A percentile compares a stretch with the other conserved stretches of the same genome.
Evolutionary conservation across 2,888 invertebrate species (phyloP).

Genomic region (Carpatolechia fugitivella): DNA sequence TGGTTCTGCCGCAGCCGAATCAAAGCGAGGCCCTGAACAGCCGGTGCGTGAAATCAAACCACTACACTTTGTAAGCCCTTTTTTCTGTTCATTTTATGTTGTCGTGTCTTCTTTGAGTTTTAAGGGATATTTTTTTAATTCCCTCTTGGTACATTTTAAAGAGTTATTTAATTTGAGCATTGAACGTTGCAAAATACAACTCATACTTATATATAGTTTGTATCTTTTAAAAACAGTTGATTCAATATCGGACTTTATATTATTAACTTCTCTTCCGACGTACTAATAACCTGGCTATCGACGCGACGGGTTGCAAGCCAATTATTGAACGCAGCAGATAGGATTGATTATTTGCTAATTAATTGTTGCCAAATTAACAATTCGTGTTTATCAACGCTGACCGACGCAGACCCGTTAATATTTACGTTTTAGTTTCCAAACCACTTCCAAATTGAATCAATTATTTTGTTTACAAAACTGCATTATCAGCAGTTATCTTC

Average conservation of each 20-base stretch:
- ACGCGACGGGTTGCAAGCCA: too few relatives aligned
- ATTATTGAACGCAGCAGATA: background rate
- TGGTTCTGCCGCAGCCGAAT: conserved; percentile 36
- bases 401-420: conserved; percentile 26
- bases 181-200: too few relatives aligned
- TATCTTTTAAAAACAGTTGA: too few relatives aligned
- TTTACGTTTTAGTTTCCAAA: background rate
- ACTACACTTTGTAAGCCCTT: conserved; percentile 50
- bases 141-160: background rate
- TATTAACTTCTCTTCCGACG: too few relatives aligned
- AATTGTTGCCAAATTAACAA: conserved; percentile 54
- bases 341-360: conserved; percentile 47
- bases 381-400: conserved; percentile 29
- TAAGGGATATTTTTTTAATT: background rate
- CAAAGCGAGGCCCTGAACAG: conserved; percentile 59
- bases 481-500: too few relatives aligned
- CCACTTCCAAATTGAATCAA: background rate
- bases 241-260: too few relatives aligned
- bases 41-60: conserved; percentile 55
- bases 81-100: conserved; percentile 6
- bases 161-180: too few relatives aligned
- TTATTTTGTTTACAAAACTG: too few relatives aligned
- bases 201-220: too few relatives aligned
- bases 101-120: conserved; percentile 7
- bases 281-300: too few relatives aligned